Conservation (phyloP, 1,140 invertebrate genomes). For the Solenopsis invicta region DNA sequence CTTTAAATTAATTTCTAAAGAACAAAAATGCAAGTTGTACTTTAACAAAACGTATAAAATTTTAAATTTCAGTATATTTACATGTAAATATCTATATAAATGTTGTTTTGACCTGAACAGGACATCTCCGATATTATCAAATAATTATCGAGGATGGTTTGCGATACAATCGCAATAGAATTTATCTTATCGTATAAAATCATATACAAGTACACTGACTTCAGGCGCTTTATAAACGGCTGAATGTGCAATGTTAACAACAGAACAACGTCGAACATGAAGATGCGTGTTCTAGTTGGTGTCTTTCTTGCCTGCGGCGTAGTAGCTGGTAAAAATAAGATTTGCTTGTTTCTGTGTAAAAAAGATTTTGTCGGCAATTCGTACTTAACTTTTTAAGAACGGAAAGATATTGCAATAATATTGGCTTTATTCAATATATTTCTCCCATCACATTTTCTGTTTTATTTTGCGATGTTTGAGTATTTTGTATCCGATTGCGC, state of each 20-base stretch:
- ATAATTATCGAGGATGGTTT: neutral
- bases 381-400: neutral
- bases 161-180: neutral
- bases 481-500: neutral
- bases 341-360: neutral
- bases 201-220: neutral
- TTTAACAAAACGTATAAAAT: neutral
- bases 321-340: constrained; percentile 65
- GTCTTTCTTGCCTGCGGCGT: constrained; percentile 56
- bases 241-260: neutral
- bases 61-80: neutral
- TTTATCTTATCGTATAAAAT: constrained; percentile 53
- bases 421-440: neutral
- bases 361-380: neutral
- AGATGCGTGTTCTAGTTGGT: constrained; percentile 29
- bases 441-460: neutral
- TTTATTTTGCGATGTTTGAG: neutral
- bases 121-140: constrained; percentile 7
- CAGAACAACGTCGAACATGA: constrained; percentile 64
- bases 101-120: neutral
- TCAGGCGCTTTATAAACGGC: constrained; percentile 66
- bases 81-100: neutral
- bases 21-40: neutral
- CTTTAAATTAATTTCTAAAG: neutral
- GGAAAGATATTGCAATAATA: neutral